A percentile compares a stretch with the other conserved stretches of the same genome.
These are phyloP conservation scores for Gymnocheta viridis DNA, from an alignment of 2,888 invertebrate species.

Conservation along the genomic window DNA sequence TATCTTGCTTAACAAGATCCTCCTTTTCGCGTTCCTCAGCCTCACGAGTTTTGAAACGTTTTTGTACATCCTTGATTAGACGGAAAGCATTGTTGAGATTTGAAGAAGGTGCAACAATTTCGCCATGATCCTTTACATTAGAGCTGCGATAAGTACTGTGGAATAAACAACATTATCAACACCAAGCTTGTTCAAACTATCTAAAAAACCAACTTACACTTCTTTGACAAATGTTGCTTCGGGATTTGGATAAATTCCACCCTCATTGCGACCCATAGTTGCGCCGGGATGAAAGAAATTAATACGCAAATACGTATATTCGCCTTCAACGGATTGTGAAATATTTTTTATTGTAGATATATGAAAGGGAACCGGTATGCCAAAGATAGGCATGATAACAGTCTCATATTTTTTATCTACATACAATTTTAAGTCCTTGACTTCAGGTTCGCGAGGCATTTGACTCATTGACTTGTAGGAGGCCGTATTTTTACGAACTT, in stretches of 20 bases:
- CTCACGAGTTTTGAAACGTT: constrained; percentile 98
- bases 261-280: constrained; percentile 96
- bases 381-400: constrained; percentile 98
- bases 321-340: constrained; percentile 98
- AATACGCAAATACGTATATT: constrained; percentile 98
- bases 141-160: constrained; percentile 96
- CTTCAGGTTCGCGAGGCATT: constrained; percentile 96
- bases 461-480: constrained; percentile 96
- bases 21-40: constrained; percentile 99
- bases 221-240: constrained; percentile 99
- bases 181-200: neutral
- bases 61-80: constrained; percentile 99
- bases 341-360: constrained; percentile 99
- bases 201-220: constrained; percentile 86
- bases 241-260: constrained; percentile 94
- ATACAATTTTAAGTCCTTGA: constrained; percentile 95
- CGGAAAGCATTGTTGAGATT: constrained; percentile 98
- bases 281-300: constrained; percentile 99
- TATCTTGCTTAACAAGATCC: constrained; percentile 99
- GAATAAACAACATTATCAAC: neutral
- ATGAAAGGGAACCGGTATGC: constrained; percentile 97
- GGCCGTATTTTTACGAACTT: constrained; percentile 95
- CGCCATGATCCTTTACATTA: constrained; percentile 98
- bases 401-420: constrained; percentile 99
- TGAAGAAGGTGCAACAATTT: constrained; percentile 95